Evolutionary conservation across 1,140 invertebrate genomes (phyloP), one percentile per base, ranked within the genome.

Genomic region (Cyphomyrmex costatus): DNA sequence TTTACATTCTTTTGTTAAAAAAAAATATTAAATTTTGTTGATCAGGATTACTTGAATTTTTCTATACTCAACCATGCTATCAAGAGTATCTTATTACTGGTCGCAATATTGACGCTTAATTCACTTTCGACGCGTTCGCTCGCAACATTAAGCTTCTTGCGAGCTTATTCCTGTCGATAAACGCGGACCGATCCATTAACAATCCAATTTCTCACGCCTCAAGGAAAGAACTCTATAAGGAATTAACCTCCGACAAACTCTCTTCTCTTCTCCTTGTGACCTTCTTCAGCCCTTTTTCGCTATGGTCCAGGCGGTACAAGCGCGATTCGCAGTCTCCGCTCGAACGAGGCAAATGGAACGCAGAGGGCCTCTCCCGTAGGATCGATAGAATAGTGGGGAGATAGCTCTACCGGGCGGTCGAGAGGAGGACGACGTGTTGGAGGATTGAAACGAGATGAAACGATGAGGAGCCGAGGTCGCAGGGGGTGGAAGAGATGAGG

Each of bases 311-410:
- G 51, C 58, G 71, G 53, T 78, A 60, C 60, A 76, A 77, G 77
- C 60, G 78, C 89, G 85, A 89, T 90, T 92, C 88, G 85, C 88
- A 92, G 86, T 85, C 77, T 88, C 83, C 82, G 90, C 88, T 92
- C 89, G 89, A 79, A 78, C 70, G 85, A 74, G 77, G 85, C 86
- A 92, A 93, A 89, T 90, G 87, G 90, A 90, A 92, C 86, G 79
- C 87, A 46, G 79, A 89, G 90, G 77, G 89, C 84, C 86, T 86
- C 90, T 87, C 78, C 88, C 77, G 85, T 88, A 91, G 92, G 92
- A 93, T 93, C 92, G 92, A 93, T 93, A 93, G 84, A 82, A 80
- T 89, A 84, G 89, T 83, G 89, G 89, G 89, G 88, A 74, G 65
- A 36, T 56, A 68, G 58, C 73, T 80, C 24, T 61, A 80, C 74